Evolutionary conservation across 2,888 invertebrate species (phyloP).

Genomic region (Rhorus exstirpatorius): DNA sequence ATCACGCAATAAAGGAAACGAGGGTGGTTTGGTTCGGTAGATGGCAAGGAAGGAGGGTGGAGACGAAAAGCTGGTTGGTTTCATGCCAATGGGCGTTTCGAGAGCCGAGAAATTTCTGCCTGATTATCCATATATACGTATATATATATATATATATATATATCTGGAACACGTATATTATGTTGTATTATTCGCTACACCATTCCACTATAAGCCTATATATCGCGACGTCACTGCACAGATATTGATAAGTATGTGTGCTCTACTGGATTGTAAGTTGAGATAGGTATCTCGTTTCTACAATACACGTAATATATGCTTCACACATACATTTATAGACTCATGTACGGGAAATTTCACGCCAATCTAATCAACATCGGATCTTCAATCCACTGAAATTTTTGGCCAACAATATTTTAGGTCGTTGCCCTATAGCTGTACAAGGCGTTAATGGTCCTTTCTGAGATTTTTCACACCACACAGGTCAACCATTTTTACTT

Average conservation of each 20-base stretch:
- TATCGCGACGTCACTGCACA: constrained; percentile 22
- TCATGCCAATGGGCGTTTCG: constrained; percentile 80
- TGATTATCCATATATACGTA: constrained; percentile 11
- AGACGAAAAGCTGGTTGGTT: constrained; percentile 75
- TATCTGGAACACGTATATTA: constrained; percentile 59
- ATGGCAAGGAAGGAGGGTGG: not conserved
- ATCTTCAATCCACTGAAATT: not conserved
- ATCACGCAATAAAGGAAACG: constrained; percentile 75
- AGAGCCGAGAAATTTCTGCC: constrained; percentile 66
- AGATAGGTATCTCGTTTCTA: constrained; percentile 80
- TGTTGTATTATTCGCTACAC: constrained; percentile 54
- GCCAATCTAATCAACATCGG: not conserved
- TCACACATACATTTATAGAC: constrained; percentile 16
- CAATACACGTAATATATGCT: constrained; percentile 77
- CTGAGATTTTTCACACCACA: too few species aligned
- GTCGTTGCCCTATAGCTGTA: not conserved
- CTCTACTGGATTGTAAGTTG: constrained; percentile 73
- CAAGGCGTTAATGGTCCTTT: too few species aligned
- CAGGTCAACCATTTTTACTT: too few species aligned
- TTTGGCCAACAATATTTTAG: not conserved
- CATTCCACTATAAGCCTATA: constrained; percentile 7
- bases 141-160: constrained; percentile 26
- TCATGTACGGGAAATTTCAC: constrained; percentile 24
- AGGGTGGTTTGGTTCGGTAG: constrained; percentile 42
- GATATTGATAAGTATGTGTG: constrained; percentile 38